Conservation (phyloP, 2,797 vertebrate genomes). For the Podarcis siculus region DNA sequence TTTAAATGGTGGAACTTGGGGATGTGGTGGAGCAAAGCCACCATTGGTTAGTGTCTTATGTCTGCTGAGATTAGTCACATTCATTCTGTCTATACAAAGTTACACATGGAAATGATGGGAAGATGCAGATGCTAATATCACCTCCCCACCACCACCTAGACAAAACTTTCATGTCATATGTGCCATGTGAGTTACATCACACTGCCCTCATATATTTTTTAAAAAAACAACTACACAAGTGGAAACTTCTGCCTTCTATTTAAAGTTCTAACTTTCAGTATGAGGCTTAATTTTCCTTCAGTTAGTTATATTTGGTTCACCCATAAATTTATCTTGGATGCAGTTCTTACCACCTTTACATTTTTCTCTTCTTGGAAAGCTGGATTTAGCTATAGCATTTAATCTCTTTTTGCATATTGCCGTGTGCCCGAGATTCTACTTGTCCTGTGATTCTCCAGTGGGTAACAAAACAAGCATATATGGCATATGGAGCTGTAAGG, state of each 20-base stretch:
- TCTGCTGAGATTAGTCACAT: not conserved
- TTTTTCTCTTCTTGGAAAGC: not conserved
- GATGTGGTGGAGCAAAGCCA: too few relatives aligned
- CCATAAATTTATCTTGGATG: not conserved
- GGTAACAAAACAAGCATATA: not conserved
- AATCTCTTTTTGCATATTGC: not conserved
- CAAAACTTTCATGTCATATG: not conserved
- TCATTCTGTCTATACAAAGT: not conserved
- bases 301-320: too few relatives aligned
- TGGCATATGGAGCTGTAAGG: not conserved
- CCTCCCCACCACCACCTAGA: too few relatives aligned
- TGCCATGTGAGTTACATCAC: not conserved
- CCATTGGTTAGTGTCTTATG: not conserved
- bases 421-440: fast-evolving
- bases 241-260: not conserved
- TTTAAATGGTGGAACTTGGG: not conserved
- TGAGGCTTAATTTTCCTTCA: not conserved
- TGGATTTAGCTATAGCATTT: not conserved
- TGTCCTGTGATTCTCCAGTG: not conserved
- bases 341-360: not conserved
- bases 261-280: not conserved
- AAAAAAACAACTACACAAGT: not conserved
- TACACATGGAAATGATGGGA: not conserved
- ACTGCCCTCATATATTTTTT: not conserved
- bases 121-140: too few relatives aligned